Evolutionary conservation across 2,113 vertebrate species (phyloP).

Genomic region (Orthonyx spaldingii): DNA sequence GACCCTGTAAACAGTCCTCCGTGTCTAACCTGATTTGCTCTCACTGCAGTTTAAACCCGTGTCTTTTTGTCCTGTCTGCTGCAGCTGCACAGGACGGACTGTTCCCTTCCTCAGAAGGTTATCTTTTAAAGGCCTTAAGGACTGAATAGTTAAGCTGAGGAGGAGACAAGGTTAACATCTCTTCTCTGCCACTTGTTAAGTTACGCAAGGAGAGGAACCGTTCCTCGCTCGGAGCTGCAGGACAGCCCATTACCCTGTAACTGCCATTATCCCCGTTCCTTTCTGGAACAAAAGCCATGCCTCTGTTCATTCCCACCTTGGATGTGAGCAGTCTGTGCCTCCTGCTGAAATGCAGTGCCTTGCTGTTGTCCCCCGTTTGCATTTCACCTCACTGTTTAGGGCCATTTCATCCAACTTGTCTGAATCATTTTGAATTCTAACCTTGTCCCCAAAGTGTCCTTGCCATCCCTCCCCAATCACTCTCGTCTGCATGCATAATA

Average conservation of each 20-base stretch:
- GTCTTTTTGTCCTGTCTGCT: background rate
- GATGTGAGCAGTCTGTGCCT: background rate
- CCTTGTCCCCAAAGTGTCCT: slow-evolving; percentile 24
- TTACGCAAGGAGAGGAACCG: background rate
- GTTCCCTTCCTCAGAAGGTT: background rate
- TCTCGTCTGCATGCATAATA: slow-evolving; percentile 38
- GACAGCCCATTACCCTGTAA: background rate
- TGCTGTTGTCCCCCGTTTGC: background rate
- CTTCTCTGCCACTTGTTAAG: background rate
- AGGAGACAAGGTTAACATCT: background rate
- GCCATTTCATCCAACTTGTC: background rate
- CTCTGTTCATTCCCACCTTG: background rate
- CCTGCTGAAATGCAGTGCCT: background rate
- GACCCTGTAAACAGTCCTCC: background rate
- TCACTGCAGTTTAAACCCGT: background rate
- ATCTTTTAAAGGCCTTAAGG: background rate
- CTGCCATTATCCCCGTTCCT: background rate
- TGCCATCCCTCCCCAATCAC: background rate
- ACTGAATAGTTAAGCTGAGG: background rate
- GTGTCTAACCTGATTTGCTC: background rate
- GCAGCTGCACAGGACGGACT: background rate
- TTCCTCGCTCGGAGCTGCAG: background rate
- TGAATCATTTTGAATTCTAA: background rate
- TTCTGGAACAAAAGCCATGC: background rate
- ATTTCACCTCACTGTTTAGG: background rate